Percentiles rank a stretch among this genome's conserved stretches.
Conservation (phyloP, 2,888 invertebrate genomes). For the Drosophila lacicola region DNA sequence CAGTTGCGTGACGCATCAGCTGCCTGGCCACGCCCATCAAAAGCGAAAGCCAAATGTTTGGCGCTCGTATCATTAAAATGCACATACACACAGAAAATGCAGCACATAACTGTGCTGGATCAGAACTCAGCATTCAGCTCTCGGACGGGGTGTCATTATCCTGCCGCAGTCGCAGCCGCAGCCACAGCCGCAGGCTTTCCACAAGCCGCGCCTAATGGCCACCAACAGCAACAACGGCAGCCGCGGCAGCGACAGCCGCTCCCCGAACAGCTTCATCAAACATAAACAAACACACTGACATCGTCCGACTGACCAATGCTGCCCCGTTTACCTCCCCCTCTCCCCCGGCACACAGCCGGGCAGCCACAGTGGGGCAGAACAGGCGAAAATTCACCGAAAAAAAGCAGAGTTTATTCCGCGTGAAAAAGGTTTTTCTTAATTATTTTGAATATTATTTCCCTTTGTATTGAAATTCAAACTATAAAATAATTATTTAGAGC, state of each 20-base stretch:
- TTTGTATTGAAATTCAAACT: not conserved
- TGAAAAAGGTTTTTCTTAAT: not conserved
- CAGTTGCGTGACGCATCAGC: slow-evolving; percentile 75
- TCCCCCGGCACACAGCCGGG: slow-evolving; percentile 10
- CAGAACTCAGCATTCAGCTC: slow-evolving; percentile 21
- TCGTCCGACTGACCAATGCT: slow-evolving; percentile 54
- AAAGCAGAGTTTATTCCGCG: not conserved
- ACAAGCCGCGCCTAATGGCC: slow-evolving; percentile 74
- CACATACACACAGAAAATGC: slow-evolving; percentile 22
- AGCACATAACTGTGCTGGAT: slow-evolving; percentile 49
- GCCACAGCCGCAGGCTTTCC: slow-evolving; percentile 52
- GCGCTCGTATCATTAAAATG: slow-evolving; percentile 53
- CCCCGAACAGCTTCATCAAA: slow-evolving; percentile 78
- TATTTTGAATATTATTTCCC: not conserved
- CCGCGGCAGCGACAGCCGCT: slow-evolving; percentile 47
- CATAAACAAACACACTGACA: slow-evolving; percentile 70
- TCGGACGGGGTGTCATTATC: slow-evolving; percentile 56
- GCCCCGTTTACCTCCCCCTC: slow-evolving; percentile 24
- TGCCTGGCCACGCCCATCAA: slow-evolving; percentile 59
- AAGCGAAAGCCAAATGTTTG: slow-evolving; percentile 55
- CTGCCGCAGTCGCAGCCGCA: slow-evolving; percentile 48
- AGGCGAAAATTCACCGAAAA: fast-evolving
- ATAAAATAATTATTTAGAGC: not conserved
- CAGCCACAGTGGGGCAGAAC: slow-evolving; percentile 35
- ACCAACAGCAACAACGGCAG: slow-evolving; percentile 67